These are phyloP conservation scores for Micropoecilia bifurca DNA, from an alignment of 2,797 vertebrate species.

Conservation along the genomic window DNA sequence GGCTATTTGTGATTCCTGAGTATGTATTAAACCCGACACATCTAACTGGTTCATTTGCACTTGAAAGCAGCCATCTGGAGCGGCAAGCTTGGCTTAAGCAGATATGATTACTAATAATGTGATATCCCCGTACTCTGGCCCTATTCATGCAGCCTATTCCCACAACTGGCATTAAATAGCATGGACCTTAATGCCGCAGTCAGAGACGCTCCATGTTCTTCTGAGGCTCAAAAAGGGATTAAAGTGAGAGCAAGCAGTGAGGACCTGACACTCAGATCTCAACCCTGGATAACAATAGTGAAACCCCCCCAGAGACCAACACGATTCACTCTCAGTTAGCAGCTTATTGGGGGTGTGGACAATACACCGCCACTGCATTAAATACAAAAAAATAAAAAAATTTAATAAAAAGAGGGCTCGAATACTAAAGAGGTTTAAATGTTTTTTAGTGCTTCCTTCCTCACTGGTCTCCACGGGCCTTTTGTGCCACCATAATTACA, in stretches of 20 bases:
- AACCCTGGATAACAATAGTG: conserved; percentile 72
- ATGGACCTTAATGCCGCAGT: conserved; percentile 82
- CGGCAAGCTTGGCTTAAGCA: conserved; percentile 99
- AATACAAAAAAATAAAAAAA: conserved; percentile 67
- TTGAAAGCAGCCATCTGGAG: conserved; percentile 99
- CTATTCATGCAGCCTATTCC: conserved; percentile 96
- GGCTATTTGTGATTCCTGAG: conserved; percentile 99
- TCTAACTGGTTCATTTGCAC: conserved; percentile 99
- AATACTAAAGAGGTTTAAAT: conserved; percentile 68
- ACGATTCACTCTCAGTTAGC: conserved; percentile 67
- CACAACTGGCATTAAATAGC: conserved; percentile 94
- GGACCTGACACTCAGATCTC: conserved; percentile 78
- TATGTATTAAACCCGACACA: conserved; percentile 99
- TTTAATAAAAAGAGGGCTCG: conserved; percentile 53
- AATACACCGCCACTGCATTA: conserved; percentile 71
- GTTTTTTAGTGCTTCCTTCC: conserved; percentile 60
- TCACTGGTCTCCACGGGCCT: conserved; percentile 33
- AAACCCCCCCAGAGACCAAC: conserved; percentile 56
- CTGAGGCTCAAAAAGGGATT: conserved; percentile 75
- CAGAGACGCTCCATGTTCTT: conserved; percentile 73
- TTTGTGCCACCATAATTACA: conserved; percentile 68
- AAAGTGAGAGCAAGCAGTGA: conserved; percentile 80
- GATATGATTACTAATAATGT: conserved; percentile 99
- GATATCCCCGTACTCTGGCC: conserved; percentile 98
- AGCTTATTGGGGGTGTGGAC: conserved; percentile 68